Percentiles rank a stretch among this genome's conserved stretches.
Conservation (phyloP, 2,797 vertebrate species). For the Nothura maculosa region DNA sequence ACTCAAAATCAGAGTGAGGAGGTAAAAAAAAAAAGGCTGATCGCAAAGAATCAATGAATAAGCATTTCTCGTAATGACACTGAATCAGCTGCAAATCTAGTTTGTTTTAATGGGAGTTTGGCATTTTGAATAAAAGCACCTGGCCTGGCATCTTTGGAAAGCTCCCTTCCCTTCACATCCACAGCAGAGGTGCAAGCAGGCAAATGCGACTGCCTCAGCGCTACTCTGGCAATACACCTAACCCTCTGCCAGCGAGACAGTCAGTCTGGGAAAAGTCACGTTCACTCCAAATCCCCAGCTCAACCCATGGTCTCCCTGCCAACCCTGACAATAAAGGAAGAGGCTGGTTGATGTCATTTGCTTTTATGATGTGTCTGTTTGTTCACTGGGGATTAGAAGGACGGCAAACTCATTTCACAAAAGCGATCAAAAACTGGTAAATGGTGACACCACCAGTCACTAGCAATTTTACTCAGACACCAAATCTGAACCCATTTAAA, state of each 20-base stretch:
- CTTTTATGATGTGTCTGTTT: background rate
- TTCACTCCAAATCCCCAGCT: background rate
- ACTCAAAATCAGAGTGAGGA: background rate
- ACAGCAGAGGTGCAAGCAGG: background rate
- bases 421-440: background rate
- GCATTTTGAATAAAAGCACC: background rate
- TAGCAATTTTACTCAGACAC: background rate
- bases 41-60: background rate
- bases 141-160: background rate
- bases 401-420: background rate
- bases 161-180: background rate
- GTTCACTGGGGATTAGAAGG: background rate
- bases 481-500: background rate
- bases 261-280: background rate
- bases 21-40: background rate
- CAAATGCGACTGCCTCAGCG: background rate
- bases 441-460: background rate
- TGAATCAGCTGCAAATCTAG: background rate
- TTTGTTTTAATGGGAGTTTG: background rate
- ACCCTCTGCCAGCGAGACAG: background rate
- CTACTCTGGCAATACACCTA: background rate
- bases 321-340: background rate
- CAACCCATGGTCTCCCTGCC: background rate
- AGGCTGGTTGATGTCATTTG: background rate
- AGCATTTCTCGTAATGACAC: background rate